phyloP scores from a whole-genome alignment of 1,140 invertebrate genomes.

The Scaptomyza hsui region DNA sequence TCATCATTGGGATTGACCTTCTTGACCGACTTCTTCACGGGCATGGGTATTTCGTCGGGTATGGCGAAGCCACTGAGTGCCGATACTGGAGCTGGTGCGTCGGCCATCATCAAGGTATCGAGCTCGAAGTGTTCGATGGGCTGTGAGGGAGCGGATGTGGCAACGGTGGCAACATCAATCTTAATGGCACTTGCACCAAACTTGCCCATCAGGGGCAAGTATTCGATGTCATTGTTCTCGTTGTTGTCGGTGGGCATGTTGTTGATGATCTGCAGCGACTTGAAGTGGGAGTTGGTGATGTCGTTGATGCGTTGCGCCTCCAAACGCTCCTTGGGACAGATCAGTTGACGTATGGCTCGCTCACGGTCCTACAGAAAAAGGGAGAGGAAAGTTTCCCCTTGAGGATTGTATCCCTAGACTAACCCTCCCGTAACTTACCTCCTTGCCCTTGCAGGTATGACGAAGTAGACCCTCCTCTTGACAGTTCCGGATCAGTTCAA shows the following conservation, averaged over 20 bases:
- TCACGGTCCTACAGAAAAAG: conserved; percentile 64
- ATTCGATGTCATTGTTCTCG: conserved; percentile 80
- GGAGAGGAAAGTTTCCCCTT: no score
- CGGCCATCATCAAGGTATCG: conserved; percentile 72
- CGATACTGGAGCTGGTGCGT: conserved; percentile 53
- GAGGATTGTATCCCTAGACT: conserved; percentile 9
- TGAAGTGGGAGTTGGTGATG: conserved; percentile 82
- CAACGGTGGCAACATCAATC: conserved; percentile 35
- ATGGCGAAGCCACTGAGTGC: conserved; percentile 41
- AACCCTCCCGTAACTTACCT: conserved; percentile 84
- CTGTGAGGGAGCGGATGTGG: background rate
- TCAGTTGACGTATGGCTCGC: conserved; percentile 65
- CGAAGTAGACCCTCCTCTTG: conserved; percentile 91
- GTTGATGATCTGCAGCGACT: conserved; percentile 81
- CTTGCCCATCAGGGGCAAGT: conserved; percentile 60
- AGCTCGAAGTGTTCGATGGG: conserved; percentile 59
- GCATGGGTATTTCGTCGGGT: conserved; percentile 72
- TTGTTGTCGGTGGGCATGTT: conserved; percentile 81
- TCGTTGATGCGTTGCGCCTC: conserved; percentile 79
- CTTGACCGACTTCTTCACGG: conserved; percentile 77
- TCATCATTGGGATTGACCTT: conserved; percentile 59
- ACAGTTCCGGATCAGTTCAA: conserved; percentile 94
- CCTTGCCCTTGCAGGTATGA: conserved; percentile 88
- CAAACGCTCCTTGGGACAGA: conserved; percentile 77
- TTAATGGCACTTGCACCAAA: conserved; percentile 42